phyloP scores from a whole-genome alignment of 2,888 invertebrate species.

The Gastrophysa polygoni region DNA sequence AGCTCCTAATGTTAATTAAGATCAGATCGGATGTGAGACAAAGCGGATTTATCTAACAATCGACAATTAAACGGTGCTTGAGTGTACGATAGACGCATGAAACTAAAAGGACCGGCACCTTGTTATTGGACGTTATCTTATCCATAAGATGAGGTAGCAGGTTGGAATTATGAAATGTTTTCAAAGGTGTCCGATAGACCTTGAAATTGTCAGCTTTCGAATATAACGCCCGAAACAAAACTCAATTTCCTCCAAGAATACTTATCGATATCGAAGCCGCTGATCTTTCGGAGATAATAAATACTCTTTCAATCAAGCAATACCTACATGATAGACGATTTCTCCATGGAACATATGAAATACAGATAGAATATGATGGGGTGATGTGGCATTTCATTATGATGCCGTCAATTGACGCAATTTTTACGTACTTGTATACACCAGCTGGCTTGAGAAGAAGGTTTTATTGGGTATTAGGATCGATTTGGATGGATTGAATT shows the following conservation, averaged over 20 bases:
- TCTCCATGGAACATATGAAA: too few relatives aligned
- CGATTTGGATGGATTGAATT: too few relatives aligned
- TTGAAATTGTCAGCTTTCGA: neutral
- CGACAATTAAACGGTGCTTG: conserved; percentile 36
- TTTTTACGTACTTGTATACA: too few relatives aligned
- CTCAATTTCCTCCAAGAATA: neutral
- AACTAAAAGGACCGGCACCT: conserved; percentile 26
- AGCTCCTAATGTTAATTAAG: conserved; percentile 38
- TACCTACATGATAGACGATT: too few relatives aligned
- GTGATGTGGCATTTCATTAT: too few relatives aligned
- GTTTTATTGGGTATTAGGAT: too few relatives aligned
- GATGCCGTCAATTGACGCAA: too few relatives aligned
- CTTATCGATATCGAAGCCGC: too few relatives aligned
- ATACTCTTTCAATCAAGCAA: too few relatives aligned
- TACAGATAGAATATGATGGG: too few relatives aligned
- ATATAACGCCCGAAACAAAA: neutral
- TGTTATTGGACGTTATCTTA: conserved; percentile 18
- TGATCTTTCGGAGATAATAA: too few relatives aligned
- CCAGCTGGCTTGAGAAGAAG: too few relatives aligned
- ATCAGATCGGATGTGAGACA: conserved; percentile 36
- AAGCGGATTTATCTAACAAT: conserved; percentile 37
- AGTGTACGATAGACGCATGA: conserved; percentile 18
- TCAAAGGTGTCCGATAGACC: neutral
- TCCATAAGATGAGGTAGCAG: conserved; percentile 23
- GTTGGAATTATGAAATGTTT: conserved; percentile 30